These are phyloP conservation scores for Microcebus jonahi DNA, from an alignment of 2,113 vertebrate species.

Conservation along the genomic window DNA sequence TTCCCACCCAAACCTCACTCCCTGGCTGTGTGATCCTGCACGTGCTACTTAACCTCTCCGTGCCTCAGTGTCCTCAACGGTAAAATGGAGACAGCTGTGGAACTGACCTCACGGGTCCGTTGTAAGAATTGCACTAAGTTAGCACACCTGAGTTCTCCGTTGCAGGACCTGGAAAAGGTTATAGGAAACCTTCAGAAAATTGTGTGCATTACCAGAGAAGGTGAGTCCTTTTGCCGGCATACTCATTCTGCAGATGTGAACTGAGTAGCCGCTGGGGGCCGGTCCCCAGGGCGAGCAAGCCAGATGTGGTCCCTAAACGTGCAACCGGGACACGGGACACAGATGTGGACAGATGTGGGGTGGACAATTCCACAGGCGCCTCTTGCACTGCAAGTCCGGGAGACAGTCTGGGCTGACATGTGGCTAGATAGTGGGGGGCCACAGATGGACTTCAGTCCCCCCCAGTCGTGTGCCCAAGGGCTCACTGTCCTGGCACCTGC, in stretches of 20 bases:
- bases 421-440: too few species aligned
- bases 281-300: not conserved
- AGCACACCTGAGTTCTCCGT: fast-evolving
- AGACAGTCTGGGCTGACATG: not conserved
- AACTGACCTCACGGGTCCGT: too few species aligned
- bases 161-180: not conserved
- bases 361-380: not conserved
- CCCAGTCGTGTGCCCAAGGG: not conserved
- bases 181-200: not conserved
- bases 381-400: not conserved
- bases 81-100: not conserved
- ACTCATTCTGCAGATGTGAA: not conserved
- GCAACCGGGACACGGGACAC: fast-evolving
- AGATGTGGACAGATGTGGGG: not conserved
- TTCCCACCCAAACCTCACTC: not conserved
- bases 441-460: not conserved
- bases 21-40: not conserved
- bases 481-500: not conserved
- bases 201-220: not conserved
- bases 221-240: not conserved
- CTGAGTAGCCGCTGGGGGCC: fast-evolving
- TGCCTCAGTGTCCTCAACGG: not conserved
- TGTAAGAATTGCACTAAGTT: not conserved
- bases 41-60: not conserved
- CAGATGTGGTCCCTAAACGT: not conserved